Conservation (phyloP, 2,113 vertebrate species). For the Phaetusa simplex region DNA sequence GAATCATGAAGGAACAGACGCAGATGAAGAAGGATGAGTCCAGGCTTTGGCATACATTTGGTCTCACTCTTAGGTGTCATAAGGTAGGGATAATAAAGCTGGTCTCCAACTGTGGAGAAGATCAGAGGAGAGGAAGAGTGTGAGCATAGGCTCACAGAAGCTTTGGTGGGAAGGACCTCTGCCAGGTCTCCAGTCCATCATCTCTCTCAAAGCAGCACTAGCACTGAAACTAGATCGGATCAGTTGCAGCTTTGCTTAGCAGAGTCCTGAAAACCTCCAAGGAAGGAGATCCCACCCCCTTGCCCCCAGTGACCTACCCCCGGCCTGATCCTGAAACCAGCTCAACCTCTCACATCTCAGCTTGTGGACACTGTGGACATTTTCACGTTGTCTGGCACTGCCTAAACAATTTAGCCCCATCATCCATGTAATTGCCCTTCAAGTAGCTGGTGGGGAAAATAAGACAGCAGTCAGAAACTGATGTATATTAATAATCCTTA, state of each 20-base stretch:
- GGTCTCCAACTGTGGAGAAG: not conserved
- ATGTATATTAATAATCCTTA: not conserved
- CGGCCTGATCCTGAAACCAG: not conserved
- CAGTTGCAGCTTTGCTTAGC: not conserved
- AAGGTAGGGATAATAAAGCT: not conserved
- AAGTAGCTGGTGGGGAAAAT: not conserved
- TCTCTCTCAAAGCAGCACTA: not conserved
- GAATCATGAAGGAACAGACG: not conserved
- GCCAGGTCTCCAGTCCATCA: not conserved
- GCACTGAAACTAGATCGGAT: not conserved
- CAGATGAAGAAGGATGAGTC: not conserved
- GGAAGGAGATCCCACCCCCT: not conserved
- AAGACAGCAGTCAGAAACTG: not conserved
- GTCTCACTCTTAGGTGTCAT: not conserved
- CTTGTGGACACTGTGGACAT: not conserved
- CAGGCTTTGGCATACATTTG: not conserved
- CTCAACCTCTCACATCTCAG: not conserved
- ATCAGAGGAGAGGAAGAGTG: not conserved
- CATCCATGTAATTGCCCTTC: not conserved
- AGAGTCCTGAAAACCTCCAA: not conserved
- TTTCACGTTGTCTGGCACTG: not conserved
- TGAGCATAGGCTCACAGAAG: not conserved
- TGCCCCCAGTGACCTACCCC: not conserved
- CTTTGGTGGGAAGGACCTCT: not conserved
- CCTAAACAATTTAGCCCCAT: not conserved